These are phyloP conservation scores for Phytoseiulus persimilis DNA, from an alignment of 2,888 invertebrate species.

Conservation along the genomic window DNA sequence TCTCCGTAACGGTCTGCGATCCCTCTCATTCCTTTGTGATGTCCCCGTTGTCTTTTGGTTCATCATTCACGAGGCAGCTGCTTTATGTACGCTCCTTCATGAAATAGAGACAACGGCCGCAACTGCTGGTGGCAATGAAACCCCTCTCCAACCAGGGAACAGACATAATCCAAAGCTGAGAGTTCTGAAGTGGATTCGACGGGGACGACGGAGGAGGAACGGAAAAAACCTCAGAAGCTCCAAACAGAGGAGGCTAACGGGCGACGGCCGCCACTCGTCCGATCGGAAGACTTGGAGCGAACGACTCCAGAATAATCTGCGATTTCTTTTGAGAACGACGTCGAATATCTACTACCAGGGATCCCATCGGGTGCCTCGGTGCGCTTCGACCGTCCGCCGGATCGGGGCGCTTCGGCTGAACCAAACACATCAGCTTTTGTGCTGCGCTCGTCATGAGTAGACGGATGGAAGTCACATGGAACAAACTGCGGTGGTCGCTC, in stretches of 20 bases:
- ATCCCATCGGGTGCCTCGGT: neutral
- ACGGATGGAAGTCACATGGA: neutral
- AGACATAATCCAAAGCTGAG: neutral
- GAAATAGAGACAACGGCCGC: no score
- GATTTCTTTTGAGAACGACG: neutral
- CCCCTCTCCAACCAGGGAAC: no score
- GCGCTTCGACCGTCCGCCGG: neutral
- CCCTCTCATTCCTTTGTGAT: no score
- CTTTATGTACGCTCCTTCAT: no score
- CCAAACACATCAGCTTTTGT: neutral
- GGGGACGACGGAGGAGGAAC: neutral
- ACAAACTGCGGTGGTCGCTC: neutral
- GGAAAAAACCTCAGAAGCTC: neutral
- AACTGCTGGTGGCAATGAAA: no score
- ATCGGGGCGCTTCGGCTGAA: neutral
- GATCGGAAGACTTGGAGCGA: neutral
- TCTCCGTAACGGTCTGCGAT: no score
- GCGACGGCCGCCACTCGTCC: neutral
- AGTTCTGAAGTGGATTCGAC: neutral
- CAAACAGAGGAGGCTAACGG: neutral
- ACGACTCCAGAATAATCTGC: neutral
- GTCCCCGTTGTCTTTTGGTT: no score
- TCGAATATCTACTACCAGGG: neutral
- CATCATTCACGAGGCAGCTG: no score
- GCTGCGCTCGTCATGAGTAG: neutral